These are phyloP conservation scores for Brachyrhaphis roseni DNA, from an alignment of 2,797 vertebrate species.

Conservation along the genomic window DNA sequence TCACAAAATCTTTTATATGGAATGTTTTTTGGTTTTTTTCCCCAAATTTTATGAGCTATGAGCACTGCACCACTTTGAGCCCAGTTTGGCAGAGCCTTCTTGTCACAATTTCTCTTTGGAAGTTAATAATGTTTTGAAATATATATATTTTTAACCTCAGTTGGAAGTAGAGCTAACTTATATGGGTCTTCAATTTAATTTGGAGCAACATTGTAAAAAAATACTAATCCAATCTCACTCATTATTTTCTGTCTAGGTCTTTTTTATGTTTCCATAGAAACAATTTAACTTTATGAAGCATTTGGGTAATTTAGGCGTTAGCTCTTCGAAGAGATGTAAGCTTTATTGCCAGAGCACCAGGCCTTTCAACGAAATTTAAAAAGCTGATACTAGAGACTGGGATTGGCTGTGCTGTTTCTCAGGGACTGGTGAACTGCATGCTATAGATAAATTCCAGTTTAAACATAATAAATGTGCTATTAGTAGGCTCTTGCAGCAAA, in stretches of 20 bases:
- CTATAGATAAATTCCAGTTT: background rate
- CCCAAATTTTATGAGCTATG: slow-evolving; percentile 26
- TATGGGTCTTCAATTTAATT: slow-evolving; percentile 13
- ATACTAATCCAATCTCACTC: background rate
- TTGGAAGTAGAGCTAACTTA: background rate
- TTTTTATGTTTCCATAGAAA: background rate
- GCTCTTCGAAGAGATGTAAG: background rate
- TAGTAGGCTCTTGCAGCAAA: background rate
- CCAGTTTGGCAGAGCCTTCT: slow-evolving; percentile 10
- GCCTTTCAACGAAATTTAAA: background rate
- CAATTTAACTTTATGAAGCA: background rate
- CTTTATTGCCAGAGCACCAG: background rate
- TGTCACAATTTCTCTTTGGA: background rate
- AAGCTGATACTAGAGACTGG: background rate
- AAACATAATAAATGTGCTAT: background rate
- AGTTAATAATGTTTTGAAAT: slow-evolving; percentile 9
- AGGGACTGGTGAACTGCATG: background rate
- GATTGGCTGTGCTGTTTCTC: background rate
- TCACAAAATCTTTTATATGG: slow-evolving; percentile 28
- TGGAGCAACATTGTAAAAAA: background rate
- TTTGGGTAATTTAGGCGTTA: background rate
- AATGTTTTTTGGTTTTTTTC: background rate
- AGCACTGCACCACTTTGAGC: background rate
- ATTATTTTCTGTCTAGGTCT: background rate
- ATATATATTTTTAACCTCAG: background rate